Evolutionary conservation across 2,888 invertebrate species (phyloP), one percentile per base, ranked within the genome.

Genomic region (Beris chalybata): DNA sequence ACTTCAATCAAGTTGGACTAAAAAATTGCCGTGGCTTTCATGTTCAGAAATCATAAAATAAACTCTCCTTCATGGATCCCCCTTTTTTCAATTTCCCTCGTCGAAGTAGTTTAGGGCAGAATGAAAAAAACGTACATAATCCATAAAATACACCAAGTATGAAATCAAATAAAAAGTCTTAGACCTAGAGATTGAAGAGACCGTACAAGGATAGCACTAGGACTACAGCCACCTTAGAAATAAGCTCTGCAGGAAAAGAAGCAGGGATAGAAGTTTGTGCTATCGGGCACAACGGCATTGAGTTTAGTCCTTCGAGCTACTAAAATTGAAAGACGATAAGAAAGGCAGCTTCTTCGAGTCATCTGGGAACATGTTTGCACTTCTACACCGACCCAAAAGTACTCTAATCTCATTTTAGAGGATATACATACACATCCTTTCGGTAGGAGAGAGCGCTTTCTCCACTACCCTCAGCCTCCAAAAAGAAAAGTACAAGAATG

Each of bases 1-100:
- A 22, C 31, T 31, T 13, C 5, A 48, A 59, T 31, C 38, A 47
- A 59, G 47, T 59, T 59, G 47, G 12, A 30, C 58, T 53, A 64
- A 22, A 44, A 54, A 54, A 45, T 64, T 64, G 53, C 30, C 30
- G 54, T 52, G 30, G 38, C 54, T 64, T 53, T 64, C 63, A 64
- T 64, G 54, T 13, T 53, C 63, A 64, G 63, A 53, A 54, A 53
- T 45, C 63, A 64, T 64, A 64, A 64, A 64, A 64, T 45, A 29
- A 44, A 54, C 44, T 53, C 31, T 30, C 11, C 22, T 43, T 44
- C 38, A 38, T 32, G 15, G 38, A 38, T 5, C 55, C 44, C n/a
- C 22, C 45, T 44, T 38, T 44, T 57, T 43, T 57, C 44, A 44
- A 44, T 57, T 57, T 44, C 45, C 45, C 44, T 29, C 38, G 5